Evolutionary conservation across 2,797 vertebrate species (phyloP), one percentile per base, ranked within the genome.

Genomic region (Stomatorhinus walkeri): DNA sequence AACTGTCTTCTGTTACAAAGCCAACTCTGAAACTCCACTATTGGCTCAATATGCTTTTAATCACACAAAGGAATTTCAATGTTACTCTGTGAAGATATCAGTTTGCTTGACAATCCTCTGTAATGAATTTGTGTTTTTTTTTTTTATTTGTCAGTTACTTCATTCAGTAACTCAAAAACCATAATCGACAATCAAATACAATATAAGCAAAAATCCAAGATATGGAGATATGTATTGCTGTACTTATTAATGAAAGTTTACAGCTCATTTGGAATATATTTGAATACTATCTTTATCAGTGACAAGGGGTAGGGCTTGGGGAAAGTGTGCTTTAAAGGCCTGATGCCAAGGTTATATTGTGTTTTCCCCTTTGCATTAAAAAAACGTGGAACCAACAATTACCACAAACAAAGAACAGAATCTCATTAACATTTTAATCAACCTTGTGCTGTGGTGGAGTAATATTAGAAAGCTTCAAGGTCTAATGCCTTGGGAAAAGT

Each of bases 401-500:
- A 90, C 84, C 61, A 87, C 48, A 88, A 59, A 87, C 79, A 88
- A 90, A 56, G 64, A 90, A 87, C 59, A 49, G 89, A 85, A 88
- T 88, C 89, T 88, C 88, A 90, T 90, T 90, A 90, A 87, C 89
- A 90, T 89, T 89, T 86, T 89, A 90, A 90, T 90, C 89, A 90
- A 88, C 84, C 88, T 81, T 89, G 84, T 87, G 88, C 89, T 51
- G 36, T 88, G 84, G 36, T 86, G 88, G 89, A 90, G 88, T 90
- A 88, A 90, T 90, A 90, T 90, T 90, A 88, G 76, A 87, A 88
- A 87, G 64, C 89, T 90, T 88, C 89, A 90, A 89, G 89, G 89
- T 90, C 89, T 89, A 89, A 86, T 24, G 89, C 89, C 89, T 90
- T 90, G 88, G 89, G 88, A 90, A 89, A 90, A 90, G 89, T 88